Conservation (phyloP, 2,113 vertebrate genomes). For the Mandrillus leucophaeus region DNA sequence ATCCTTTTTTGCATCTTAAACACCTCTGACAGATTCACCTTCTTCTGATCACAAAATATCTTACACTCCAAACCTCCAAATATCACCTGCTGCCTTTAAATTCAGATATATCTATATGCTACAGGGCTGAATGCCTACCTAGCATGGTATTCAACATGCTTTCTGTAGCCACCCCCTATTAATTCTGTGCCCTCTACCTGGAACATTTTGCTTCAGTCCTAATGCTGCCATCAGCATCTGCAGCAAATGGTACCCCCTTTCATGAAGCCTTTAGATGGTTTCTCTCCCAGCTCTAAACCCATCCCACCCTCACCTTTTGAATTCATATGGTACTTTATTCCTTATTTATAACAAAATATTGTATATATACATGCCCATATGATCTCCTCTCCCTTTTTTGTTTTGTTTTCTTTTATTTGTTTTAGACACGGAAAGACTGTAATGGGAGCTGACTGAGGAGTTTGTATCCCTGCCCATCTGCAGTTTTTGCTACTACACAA, state of each 20-base stretch:
- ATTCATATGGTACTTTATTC: neutral
- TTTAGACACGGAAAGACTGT: neutral
- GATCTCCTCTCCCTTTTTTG: neutral
- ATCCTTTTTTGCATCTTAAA: neutral
- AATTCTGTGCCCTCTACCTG: neutral
- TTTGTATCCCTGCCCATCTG: neutral
- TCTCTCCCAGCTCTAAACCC: neutral
- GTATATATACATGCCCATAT: too few relatives aligned
- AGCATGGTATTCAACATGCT: too few relatives aligned
- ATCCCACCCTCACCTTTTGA: neutral
- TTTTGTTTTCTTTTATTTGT: neutral
- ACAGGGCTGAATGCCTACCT: neutral
- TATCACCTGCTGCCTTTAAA: neutral
- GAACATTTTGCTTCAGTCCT: neutral
- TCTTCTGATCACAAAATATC: neutral
- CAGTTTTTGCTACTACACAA: neutral
- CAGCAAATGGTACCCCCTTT: neutral
- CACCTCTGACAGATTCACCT: neutral
- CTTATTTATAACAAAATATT: neutral
- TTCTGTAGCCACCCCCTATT: neutral
- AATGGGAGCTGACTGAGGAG: neutral
- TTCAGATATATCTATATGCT: accelerated
- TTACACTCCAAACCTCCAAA: neutral
- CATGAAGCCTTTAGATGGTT: neutral
- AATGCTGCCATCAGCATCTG: neutral